Evolutionary conservation across 2,888 invertebrate genomes (phyloP), one percentile per base, ranked within the genome.

Genomic region (Drosophila trichaetosa): DNA sequence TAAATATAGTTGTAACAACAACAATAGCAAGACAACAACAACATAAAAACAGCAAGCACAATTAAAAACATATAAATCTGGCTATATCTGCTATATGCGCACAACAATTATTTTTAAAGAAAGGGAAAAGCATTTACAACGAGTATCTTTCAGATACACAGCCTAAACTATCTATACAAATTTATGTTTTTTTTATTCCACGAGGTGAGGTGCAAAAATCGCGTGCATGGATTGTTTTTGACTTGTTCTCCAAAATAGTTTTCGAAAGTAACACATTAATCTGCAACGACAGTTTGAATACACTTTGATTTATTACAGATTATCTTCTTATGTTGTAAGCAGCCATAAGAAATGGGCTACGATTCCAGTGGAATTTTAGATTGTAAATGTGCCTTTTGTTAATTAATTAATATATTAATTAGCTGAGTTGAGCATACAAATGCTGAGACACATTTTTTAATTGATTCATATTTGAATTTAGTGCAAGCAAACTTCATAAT

Each of bases 41-140:
- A 36, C 33, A 73, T 24, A 69, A 38, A 34, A 73, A 48, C 59
- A 71, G 58, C 46, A 67, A n/a, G 34, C 61, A 52, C 76, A 68
- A 78, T 79, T 75, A 78, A 78, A 79, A 78, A 64, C 64, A 68
- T 54, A 78, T 79, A 75, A 75, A 72, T 79, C 69, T 62, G 51
- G 59, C 63, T 53, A 31, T 75, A 51, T 21, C 21, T 61, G 59
- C 60, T 52, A 57, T 56, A 52, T 21, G 42, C 31, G 46, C 10
- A 52, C 75, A 70, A 40, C 33, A 64, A 51, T 63, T 31, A n/a
- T 56, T 36, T 52, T 48, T 42, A 29, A 46, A 6, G 51, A 38
- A 59, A 62, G 65, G 58, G 69, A 57, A 34, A 36, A 48, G 21
- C 33, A 58, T 29, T 29, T 46, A 24, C 11, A 27, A 4, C 11